Percentiles rank a stretch among this genome's conserved stretches.
phyloP scores from a whole-genome alignment of 2,888 invertebrate species.

The Litoditis marina region DNA sequence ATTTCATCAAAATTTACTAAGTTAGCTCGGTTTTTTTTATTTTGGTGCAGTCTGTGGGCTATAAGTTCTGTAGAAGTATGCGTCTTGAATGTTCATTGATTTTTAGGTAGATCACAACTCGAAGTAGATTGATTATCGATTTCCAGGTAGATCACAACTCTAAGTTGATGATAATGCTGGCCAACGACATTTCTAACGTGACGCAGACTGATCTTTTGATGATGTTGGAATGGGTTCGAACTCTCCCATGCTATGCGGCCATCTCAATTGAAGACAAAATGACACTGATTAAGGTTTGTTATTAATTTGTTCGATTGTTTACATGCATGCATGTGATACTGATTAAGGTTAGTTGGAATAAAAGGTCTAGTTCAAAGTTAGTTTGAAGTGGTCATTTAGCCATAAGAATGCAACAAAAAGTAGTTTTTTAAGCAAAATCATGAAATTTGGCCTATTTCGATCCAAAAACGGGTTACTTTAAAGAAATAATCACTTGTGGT shows the following conservation, averaged over 20 bases:
- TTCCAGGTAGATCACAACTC: slow-evolving; percentile 19
- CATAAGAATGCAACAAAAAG: no score
- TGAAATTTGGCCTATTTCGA: no score
- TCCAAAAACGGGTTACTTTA: no score
- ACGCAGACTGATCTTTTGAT: slow-evolving; percentile 73
- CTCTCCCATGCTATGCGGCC: slow-evolving; percentile 89
- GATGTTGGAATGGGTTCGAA: slow-evolving; percentile 93
- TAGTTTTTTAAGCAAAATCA: no score
- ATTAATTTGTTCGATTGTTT: background rate
- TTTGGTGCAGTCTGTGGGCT: no score
- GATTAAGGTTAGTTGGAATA: background rate
- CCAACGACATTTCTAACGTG: slow-evolving; percentile 44
- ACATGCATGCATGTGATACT: no score
- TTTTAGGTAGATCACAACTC: no score
- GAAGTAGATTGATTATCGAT: background rate
- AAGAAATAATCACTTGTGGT: no score
- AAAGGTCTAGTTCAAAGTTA: background rate
- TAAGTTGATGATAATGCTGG: slow-evolving; percentile 45
- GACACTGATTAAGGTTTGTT: slow-evolving; percentile 52
- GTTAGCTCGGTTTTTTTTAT: no score
- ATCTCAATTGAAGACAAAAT: slow-evolving; percentile 87
- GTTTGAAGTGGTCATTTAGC: background rate
- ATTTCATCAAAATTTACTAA: no score
- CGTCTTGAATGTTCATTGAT: no score
- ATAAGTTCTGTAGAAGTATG: no score